Conservation (phyloP, 2,888 invertebrate genomes). For the Nomada lathburiana region DNA sequence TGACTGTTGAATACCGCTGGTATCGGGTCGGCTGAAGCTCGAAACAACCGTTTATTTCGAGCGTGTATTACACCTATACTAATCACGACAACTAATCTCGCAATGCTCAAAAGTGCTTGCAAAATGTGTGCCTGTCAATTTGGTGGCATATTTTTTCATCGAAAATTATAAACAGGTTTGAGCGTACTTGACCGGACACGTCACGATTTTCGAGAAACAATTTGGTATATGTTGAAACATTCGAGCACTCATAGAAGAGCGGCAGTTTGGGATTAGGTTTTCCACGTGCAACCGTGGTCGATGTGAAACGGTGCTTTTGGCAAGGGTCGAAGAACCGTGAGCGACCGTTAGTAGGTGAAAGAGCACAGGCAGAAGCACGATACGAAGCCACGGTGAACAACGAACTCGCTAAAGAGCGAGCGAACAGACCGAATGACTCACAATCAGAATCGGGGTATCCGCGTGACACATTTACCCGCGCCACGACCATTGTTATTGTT, state of each 20-base stretch:
- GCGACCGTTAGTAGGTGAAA: conserved; percentile 72
- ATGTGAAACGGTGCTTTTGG: conserved; percentile 38
- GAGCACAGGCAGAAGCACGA: conserved; percentile 64
- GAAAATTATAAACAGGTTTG: no score
- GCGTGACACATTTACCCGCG: conserved; percentile 66
- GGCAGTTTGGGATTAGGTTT: neutral
- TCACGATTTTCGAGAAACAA: no score
- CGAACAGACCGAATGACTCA: conserved; percentile 65
- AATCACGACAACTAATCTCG: neutral
- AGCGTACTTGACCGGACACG: no score
- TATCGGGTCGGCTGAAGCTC: neutral
- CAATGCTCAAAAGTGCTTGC: no score
- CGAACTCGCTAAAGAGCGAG: conserved; percentile 32
- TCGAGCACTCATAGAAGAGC: no score
- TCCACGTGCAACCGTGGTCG: conserved; percentile 5
- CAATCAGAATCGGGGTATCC: conserved; percentile 60
- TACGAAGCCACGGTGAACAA: conserved; percentile 34
- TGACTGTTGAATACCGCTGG: neutral
- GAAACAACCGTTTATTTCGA: conserved; percentile 21
- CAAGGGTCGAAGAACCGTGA: conserved; percentile 54
- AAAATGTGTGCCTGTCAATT: no score
- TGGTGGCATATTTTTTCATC: no score
- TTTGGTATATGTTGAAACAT: no score
- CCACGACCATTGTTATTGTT: conserved; percentile 44
- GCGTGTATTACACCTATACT: conserved; percentile 1